phyloP scores from a whole-genome alignment of 2,797 vertebrate genomes.

The Crenuchus spilurus region DNA sequence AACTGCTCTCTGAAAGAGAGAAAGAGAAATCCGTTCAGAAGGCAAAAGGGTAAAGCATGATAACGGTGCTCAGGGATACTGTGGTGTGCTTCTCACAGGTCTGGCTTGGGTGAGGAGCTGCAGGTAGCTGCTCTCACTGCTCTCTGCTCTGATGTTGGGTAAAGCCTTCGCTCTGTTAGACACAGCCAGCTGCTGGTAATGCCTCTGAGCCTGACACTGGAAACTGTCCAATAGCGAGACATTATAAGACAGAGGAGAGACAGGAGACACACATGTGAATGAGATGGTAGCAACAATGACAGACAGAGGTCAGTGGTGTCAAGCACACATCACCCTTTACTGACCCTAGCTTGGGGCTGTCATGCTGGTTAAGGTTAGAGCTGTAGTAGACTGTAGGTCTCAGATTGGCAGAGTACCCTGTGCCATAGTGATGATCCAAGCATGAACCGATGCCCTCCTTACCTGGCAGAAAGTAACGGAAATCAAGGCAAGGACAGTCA shows the following conservation, averaged over 20 bases:
- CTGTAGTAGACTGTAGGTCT: constrained; percentile 60
- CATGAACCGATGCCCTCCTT: constrained; percentile 37
- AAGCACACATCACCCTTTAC: constrained; percentile 35
- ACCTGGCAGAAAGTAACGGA: constrained; percentile 15
- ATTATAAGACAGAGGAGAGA: constrained; percentile 42
- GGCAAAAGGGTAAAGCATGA: not conserved
- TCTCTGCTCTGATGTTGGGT: constrained; percentile 47
- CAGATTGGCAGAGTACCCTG: constrained; percentile 62
- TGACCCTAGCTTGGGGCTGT: constrained; percentile 67
- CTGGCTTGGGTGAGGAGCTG: constrained; percentile 40
- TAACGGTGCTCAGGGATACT: no score
- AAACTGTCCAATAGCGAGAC: constrained; percentile 59
- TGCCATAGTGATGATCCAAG: constrained; percentile 37
- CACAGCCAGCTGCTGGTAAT: constrained; percentile 52
- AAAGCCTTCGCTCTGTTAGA: constrained; percentile 33
- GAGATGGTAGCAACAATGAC: not conserved
- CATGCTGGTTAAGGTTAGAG: constrained; percentile 58
- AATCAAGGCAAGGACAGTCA: no score
- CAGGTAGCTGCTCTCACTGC: constrained; percentile 48
- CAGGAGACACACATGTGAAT: constrained; percentile 7
- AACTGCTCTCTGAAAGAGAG: constrained; percentile 7
- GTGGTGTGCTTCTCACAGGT: constrained; percentile 78
- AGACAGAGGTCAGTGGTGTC: not conserved
- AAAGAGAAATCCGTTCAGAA: no score
- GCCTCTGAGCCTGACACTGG: constrained; percentile 57